These are phyloP conservation scores for Eremobia ochroleuca DNA, from an alignment of 2,888 invertebrate genomes.

Conservation along the genomic window DNA sequence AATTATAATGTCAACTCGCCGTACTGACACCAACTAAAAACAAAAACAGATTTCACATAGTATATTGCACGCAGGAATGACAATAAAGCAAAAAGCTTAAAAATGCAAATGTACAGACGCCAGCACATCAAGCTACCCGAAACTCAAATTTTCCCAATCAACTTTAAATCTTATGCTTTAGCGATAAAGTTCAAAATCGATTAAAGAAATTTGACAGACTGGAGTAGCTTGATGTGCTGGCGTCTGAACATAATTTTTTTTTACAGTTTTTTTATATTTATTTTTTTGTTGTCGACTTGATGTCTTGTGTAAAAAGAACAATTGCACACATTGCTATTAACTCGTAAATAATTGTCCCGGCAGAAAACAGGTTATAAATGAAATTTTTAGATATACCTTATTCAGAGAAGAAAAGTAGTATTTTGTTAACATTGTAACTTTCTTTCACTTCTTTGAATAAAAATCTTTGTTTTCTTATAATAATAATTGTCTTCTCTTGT, in stretches of 20 bases:
- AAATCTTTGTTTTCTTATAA: conserved; percentile 21
- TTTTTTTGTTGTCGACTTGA: conserved; percentile 8
- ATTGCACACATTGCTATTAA: not conserved
- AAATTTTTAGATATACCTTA: not conserved
- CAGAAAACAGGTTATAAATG: conserved; percentile 3
- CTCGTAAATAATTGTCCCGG: conserved; percentile 7
- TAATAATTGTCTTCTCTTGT: conserved; percentile 1
- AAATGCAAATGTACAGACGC: conserved; percentile 31
- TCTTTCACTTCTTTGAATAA: conserved; percentile 16
- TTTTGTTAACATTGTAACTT: conserved; percentile 29
- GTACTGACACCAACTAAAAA: conserved; percentile 21
- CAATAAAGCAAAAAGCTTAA: conserved; percentile 29
- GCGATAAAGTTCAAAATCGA: too few relatives aligned
- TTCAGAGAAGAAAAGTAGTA: conserved; percentile 7
- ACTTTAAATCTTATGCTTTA: too few relatives aligned
- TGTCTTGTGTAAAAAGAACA: conserved; percentile 20
- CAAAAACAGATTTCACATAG: conserved; percentile 27
- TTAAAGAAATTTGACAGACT: too few relatives aligned
- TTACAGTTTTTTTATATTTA: conserved; percentile 3
- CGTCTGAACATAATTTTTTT: too few relatives aligned
- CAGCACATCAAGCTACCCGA: too few relatives aligned
- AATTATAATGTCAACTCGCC: not conserved
- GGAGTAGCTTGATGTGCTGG: too few relatives aligned
- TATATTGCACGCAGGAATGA: conserved; percentile 39
- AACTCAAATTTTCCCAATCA: too few relatives aligned